Evolutionary conservation across 2,113 vertebrate species (phyloP), one percentile per base, ranked within the genome.

Genomic region (Rissa tridactyla): DNA sequence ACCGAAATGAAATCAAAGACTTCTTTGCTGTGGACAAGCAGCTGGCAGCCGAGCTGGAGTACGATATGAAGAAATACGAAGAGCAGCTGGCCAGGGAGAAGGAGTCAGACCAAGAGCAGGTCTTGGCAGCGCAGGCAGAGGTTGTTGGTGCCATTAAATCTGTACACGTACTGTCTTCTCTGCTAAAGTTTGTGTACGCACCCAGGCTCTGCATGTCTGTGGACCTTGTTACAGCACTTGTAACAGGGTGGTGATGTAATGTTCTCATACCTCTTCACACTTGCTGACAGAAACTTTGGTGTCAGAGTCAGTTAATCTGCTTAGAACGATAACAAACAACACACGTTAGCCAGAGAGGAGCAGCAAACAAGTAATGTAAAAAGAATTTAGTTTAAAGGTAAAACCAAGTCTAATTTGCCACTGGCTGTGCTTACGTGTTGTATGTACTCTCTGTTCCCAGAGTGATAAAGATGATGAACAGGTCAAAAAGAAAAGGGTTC

Each of bases 21-120:
- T 97, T 99, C 79, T 99, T 99, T 86, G 97, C 98, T 6, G 98
- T 97, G 21, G 99, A 99, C 79, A 99, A 99, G 90, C 99, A 99
- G 96, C 97, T 99, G 96, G 99, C 98, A 1, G 98, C 98, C 1
- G 99, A 99, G 91, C 97, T 99, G 42, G 99, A 99, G 92, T 99
- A 99, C 15, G 98, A 99, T 94, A 98, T 99, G 96, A 99, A 98
- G 97, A 98, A 97, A 62, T 98, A 98, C 11, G 98, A 98, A 32
- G 98, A 99, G 72, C 98, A 99, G 95, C 95, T 98, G 80, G 95
- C 94, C 29, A 96, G 73, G 82, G 98, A 98, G 83, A 95, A 97
- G 55, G 96, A 97, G 83, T 49, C 83, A 76, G 97, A 81, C 0
- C 81, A 88, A 9, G 91, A 95, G 38, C 57, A 82, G 25, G 83